Base-by-base conservation (phyloP, 2,113 vertebrate species). In the Oreochromis aureus region DNA sequence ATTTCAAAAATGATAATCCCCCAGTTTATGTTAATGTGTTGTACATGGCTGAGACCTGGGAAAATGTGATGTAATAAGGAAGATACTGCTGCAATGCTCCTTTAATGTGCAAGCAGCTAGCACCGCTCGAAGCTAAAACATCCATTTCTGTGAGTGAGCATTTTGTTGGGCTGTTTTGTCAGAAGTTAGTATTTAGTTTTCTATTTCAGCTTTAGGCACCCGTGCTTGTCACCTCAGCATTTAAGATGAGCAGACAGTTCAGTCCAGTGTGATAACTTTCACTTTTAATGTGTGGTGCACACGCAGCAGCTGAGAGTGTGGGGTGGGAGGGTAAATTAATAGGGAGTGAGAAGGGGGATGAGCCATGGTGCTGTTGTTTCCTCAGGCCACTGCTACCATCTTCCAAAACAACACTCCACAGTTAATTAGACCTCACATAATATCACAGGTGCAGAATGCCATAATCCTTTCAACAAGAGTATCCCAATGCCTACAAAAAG, bases 371-470 rank as follows among this genome's bases (percentile, higher is more conserved):
- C 79, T 48, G 44, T 34, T 53, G 56, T 82, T 56, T 89, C 86
- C 86, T 87, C 54, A 4, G 86, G 86, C 85, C 79, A 56, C 34
- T 53, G 82, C 71, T 34, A 36, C 59, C 44, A 81, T 55, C 88
- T 46, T 83, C 80, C 46, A 61, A 51, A 85, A 85, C 69, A 85
- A 82, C 91, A 80, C 12, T 71, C 10, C 9, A 30, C 86, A 58
- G 71, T 82, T 87, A 80, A 89, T 90, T 83, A 92, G 86, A 54
- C 6, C 69, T 80, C 56, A 24, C 46, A 30, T 41, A 69, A 69
- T 79, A 69, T 30, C 46, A 59, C 83, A 81, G 88, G 85, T 86
- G 86, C 80, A 80, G 36, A 41, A 88, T 39, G 63, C 16, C 46
- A 3, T 63, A 19, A 58, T 69, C 55, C 46, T 10, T 76, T 44